Conservation (phyloP, 1,140 invertebrate genomes). For the Hylaeus volcanicus region DNA sequence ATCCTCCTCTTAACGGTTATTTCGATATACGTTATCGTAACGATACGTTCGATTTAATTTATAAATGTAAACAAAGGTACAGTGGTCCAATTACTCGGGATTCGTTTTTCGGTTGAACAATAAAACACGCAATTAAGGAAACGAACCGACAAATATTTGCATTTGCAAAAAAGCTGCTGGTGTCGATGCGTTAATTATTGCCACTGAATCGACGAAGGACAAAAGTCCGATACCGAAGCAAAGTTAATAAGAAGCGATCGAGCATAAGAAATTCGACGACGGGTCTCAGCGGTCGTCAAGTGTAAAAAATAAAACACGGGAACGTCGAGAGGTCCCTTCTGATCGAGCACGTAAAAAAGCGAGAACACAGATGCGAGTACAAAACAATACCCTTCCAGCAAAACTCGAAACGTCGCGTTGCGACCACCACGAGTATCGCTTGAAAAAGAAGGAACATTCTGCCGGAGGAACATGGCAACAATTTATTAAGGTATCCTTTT, state of each 20-base stretch:
- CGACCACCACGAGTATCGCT: conserved; percentile 37
- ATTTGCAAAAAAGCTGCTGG: too few relatives aligned
- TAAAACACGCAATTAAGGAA: too few relatives aligned
- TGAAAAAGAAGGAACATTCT: conserved; percentile 48
- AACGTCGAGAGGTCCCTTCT: background rate
- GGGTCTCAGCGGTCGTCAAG: conserved; percentile 9
- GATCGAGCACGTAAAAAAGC: conserved; percentile 35
- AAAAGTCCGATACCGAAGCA: background rate
- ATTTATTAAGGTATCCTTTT: conserved; percentile 69
- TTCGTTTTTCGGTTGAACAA: too few relatives aligned
- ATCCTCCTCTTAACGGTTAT: too few relatives aligned
- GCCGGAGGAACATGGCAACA: conserved; percentile 57
- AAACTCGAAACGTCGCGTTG: conserved; percentile 50
- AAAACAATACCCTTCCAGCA: conserved; percentile 54
- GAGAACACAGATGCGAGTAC: conserved; percentile 27
- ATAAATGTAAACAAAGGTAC: too few relatives aligned
- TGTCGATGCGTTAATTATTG: background rate
- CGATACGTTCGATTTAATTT: too few relatives aligned
- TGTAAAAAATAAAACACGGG: conserved; percentile 30
- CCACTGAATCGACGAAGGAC: background rate
- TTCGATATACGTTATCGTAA: too few relatives aligned
- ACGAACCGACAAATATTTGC: too few relatives aligned
- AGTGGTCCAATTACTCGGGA: too few relatives aligned
- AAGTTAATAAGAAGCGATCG: conserved; percentile 14
- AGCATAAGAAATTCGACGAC: background rate